Conservation (phyloP, 2,113 vertebrate species). For the Rhynchomys soricoides region DNA sequence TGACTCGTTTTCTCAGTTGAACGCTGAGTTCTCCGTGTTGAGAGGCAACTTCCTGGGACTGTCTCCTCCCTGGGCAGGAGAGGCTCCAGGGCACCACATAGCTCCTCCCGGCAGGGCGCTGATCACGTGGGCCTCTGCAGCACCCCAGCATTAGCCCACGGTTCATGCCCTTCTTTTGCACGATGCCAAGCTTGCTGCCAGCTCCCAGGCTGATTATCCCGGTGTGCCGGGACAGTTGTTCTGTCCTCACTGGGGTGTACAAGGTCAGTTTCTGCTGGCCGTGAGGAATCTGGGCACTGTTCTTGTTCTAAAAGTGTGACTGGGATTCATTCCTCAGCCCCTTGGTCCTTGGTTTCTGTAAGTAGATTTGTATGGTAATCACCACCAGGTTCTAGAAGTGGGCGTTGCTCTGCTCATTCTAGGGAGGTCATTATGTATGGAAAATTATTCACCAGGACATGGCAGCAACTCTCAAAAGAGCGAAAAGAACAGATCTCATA, state of each 20-base stretch:
- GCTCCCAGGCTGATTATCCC: neutral
- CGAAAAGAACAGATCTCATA: neutral
- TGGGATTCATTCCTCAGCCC: neutral
- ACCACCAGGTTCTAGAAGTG: neutral
- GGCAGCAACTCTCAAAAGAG: neutral
- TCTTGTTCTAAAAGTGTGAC: neutral
- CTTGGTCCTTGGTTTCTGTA: neutral
- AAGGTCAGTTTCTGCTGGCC: neutral
- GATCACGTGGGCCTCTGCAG: neutral
- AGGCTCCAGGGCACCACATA: neutral
- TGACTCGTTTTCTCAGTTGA: neutral
- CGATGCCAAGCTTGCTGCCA: neutral
- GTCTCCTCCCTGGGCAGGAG: neutral
- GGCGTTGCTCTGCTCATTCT: neutral
- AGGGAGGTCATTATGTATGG: neutral
- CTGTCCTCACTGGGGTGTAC: neutral
- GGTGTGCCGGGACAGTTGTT: neutral
- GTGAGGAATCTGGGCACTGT: neutral
- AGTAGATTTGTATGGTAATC: neutral
- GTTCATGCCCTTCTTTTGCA: neutral
- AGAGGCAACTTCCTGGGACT: neutral
- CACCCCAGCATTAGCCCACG: too few species aligned
- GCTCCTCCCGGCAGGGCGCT: neutral
- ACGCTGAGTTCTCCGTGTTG: neutral
- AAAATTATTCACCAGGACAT: neutral